Conservation (phyloP, 1,140 invertebrate genomes). For the Drosophila serrata region DNA sequence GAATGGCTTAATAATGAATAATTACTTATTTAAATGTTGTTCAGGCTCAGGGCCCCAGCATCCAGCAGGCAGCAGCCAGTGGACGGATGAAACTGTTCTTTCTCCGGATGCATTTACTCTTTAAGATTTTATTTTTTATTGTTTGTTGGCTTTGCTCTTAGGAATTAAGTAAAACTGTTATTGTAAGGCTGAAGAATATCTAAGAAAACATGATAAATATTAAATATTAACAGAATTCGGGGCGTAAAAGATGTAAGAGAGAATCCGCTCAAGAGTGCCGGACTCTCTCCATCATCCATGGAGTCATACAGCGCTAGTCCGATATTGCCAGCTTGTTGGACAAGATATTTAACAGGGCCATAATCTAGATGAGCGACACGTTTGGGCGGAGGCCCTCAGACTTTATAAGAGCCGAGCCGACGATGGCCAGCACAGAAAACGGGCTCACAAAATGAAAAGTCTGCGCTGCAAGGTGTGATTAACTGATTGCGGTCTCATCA, state of each 20-base stretch:
- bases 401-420: conserved; percentile 68
- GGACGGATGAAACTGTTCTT: conserved; percentile 4
- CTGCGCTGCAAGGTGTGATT: conserved; percentile 62
- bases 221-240: conserved; percentile 26
- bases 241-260: conserved; percentile 10
- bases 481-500: neutral
- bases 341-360: conserved; percentile 56
- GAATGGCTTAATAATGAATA: conserved; percentile 48
- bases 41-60: conserved; percentile 46
- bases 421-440: conserved; percentile 42
- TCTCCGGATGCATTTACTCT: conserved; percentile 25
- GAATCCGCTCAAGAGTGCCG: conserved; percentile 11
- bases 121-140: conserved; percentile 27
- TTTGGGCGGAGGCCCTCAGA: conserved; percentile 59
- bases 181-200: conserved; percentile 10
- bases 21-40: conserved; percentile 39
- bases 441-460: conserved; percentile 54
- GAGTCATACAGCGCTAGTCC: conserved; percentile 25
- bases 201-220: conserved; percentile 24
- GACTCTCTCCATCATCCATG: conserved; percentile 8
- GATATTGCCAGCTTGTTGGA: conserved; percentile 50
- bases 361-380: conserved; percentile 74
- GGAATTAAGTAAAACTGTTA: conserved; percentile 34
- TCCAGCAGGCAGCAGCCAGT: conserved; percentile 4
- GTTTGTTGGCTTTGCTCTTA: conserved; percentile 29